Evolutionary conservation across 2,113 vertebrate genomes (phyloP).

Genomic region (Amphilophus citrinellus): DNA sequence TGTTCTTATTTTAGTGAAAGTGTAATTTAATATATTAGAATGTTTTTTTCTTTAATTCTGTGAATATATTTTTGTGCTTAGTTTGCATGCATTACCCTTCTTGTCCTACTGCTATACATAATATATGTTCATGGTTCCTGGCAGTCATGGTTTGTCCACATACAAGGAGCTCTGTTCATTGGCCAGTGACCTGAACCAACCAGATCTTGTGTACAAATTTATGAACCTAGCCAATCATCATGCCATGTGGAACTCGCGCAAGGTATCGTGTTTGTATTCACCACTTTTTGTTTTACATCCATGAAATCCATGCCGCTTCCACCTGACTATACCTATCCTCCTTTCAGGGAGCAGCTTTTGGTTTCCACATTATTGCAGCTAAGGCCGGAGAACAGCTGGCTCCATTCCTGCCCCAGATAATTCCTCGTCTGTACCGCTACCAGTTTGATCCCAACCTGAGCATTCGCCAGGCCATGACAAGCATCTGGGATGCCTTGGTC

Average conservation of each 20-base stretch:
- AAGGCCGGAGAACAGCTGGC: slow-evolving; percentile 96
- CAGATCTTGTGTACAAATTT: slow-evolving; percentile 98
- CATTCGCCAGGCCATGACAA: slow-evolving; percentile 97
- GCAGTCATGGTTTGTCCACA: slow-evolving; percentile 93
- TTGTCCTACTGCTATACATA: background rate
- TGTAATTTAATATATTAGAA: background rate
- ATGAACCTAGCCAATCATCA: slow-evolving; percentile 99
- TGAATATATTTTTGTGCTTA: background rate
- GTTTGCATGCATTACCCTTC: background rate
- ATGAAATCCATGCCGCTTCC: background rate
- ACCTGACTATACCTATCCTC: background rate
- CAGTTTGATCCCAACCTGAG: slow-evolving; percentile 97
- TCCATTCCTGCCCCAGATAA: slow-evolving; percentile 91
- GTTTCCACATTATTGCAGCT: slow-evolving; percentile 95
- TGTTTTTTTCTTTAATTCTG: background rate
- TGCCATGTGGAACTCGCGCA: slow-evolving; percentile 99
- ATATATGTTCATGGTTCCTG: background rate
- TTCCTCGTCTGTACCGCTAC: slow-evolving; percentile 96
- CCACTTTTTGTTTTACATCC: background rate
- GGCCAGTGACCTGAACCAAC: slow-evolving; percentile 98
- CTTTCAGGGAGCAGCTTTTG: slow-evolving; percentile 95
- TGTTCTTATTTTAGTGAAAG: background rate
- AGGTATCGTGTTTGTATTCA: slow-evolving; percentile 81
- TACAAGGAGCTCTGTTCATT: slow-evolving; percentile 98
- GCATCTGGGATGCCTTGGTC: slow-evolving; percentile 97